Evolutionary conservation across 2,113 vertebrate genomes (phyloP), one percentile per base, ranked within the genome.

Genomic region (Arenaria interpres): DNA sequence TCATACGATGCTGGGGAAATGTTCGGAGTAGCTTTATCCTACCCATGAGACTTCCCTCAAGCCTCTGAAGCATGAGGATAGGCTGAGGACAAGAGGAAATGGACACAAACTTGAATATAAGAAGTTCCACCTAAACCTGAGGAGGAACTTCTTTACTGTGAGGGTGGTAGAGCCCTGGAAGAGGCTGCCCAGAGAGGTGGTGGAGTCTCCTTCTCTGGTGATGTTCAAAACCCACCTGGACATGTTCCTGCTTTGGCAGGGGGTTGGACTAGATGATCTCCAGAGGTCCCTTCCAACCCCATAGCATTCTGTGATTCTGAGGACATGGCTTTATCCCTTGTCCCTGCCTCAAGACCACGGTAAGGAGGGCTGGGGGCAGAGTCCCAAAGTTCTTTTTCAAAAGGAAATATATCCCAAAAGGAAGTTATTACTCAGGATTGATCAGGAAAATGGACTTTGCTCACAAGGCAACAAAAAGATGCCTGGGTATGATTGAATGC

Each of bases 371-470:
- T 33, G 33, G 15, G 43, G 50, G 22, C 53, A 60, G 39, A 56
- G 7, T 7, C 10, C n/a, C 39, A 18, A 60, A 7, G 30, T 3
- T 19, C 12, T 48, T 37, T 73, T 30, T 12, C 10, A 22, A 4
- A 74, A 68, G 30, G 9, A 32, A 81, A 64, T 17, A 18, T 17
- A 57, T 69, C 33, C 14, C 22, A 59, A 7, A 59, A 60, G 45
- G 50, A 81, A 35, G 3, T 28, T 37, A 35, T 30, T 43, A 54
- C 51, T 54, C 5, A 0, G 23, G 32, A 77, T 54, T 3, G 0
- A 6, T 67, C 51, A 60, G 64, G 32, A 67, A 72, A 72, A 53
- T 11, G 30, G 39, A 24, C 51, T 82, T 90, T 66, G 51, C 13
- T 35, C 37, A n/a, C 10, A 66, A 57, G 21, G 50, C 37, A 48